phyloP scores from a whole-genome alignment of 2,888 invertebrate species.

The Rhagonycha lutea region DNA sequence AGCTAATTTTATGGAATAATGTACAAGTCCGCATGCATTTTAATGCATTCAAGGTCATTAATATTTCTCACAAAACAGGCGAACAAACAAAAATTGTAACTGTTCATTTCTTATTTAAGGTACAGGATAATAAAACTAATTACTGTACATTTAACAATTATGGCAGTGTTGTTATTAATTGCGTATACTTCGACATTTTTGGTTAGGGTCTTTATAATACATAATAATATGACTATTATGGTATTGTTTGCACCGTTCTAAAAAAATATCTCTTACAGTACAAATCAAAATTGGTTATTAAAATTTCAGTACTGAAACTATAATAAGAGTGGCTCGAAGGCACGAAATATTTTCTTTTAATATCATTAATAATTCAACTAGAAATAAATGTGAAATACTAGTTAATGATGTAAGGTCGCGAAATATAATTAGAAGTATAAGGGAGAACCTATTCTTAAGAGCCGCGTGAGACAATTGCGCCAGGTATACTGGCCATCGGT shows the following conservation, averaged over 20 bases:
- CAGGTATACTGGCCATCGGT: constrained; percentile 33
- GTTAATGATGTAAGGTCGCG: constrained; percentile 38
- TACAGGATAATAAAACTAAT: not conserved
- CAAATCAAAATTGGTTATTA: not conserved
- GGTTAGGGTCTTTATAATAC: not conserved
- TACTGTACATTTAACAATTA: not conserved
- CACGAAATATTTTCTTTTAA: constrained; percentile 19
- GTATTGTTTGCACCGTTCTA: not conserved
- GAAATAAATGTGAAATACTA: constrained; percentile 29
- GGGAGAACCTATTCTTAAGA: constrained; percentile 45
- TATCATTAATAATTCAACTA: constrained; percentile 25
- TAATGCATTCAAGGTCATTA: constrained; percentile 18
- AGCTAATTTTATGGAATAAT: constrained; percentile 15
- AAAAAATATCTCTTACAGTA: not conserved
- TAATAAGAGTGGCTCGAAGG: not conserved
- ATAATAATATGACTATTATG: not conserved
- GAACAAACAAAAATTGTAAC: constrained; percentile 9
- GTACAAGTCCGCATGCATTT: constrained; percentile 15
- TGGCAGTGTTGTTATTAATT: not conserved
- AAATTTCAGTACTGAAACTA: not conserved
- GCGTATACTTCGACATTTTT: not conserved
- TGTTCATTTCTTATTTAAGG: not conserved
- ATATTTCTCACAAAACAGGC: constrained; percentile 13
- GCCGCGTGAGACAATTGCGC: constrained; percentile 41
- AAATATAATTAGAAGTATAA: constrained; percentile 43